Evolutionary conservation across 2,797 vertebrate genomes (phyloP), one percentile per base, ranked within the genome.

Genomic region (Oophaga sylvatica): DNA sequence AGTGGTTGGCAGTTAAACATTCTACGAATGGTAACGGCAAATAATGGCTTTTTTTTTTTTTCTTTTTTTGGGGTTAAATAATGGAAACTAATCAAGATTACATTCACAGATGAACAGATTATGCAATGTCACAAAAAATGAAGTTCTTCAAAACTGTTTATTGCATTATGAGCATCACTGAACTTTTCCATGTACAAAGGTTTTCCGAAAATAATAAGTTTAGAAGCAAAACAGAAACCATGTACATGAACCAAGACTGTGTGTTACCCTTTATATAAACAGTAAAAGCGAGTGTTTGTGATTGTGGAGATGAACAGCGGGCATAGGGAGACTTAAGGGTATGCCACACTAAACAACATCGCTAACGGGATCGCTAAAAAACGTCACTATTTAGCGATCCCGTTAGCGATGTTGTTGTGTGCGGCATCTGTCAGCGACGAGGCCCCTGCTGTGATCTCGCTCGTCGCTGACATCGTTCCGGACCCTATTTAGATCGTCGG

Each of bases 1-100:
- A 31, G 73, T 94, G 95, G 94, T 94, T 95, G 95, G 95, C 95
- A 96, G 95, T 96, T 95, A 96, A 96, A 96, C 94, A 94, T 96
- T 94, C 93, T 93, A 93, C 90, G 91, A 65, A 93, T 92, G 94
- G 94, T 94, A 92, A 62, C 9, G 29, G 35, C 35, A 41, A 41
- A 41, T 41, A 41, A 41, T 41, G 3, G 3, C 35, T 41, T 5
- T 0, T 1, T 41, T 41, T 41, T 41, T 41, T 41, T 41, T 41
- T 41, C 35, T 0, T 41, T 3, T 3, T 41, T 5, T 41, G 35
- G 2, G 35, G 22, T 26, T 3, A 29, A 13, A 67, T 29, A 67
- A 29, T 29, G 65, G 12, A 67, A 29, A 67, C 5, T 12, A 29
- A 29, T 67, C n/a, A 29, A 15, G n/a, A 67, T 2, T 4, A 67